Evolutionary conservation across 2,113 vertebrate genomes (phyloP), one percentile per base, ranked within the genome.

Genomic region (Shinisaurus crocodilurus): DNA sequence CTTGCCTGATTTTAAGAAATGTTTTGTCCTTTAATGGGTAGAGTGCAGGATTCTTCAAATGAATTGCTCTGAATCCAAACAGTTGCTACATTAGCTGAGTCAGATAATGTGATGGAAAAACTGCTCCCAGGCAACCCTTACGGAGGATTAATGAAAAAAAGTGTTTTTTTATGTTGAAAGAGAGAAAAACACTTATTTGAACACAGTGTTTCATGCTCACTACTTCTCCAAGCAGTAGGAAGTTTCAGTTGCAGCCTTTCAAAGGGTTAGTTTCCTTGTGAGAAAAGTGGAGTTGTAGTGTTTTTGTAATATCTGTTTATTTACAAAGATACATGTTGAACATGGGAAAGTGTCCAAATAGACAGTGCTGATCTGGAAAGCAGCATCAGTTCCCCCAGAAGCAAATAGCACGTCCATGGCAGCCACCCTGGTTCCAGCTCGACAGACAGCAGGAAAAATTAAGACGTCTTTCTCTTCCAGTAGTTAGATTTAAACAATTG

Each of bases 1-100:
- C 23, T 89, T 89, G 69, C 40, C 18, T 48, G 82, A 25, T 65
- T 74, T 50, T 65, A 37, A 37, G 72, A 75, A 84, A 84, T 23
- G 40, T 85, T 54, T 81, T 82, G 77, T 67, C 48, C 48, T 88
- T 29, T 84, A 75, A 76, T 76, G 70, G 81, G 40, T 40, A 63
- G 54, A 75, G 50, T 27, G 40, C 69, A 75, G 70, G 32, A n/a
- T 76, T 76, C 43, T 89, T 76, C 29, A 65, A 37, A 83, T 76
- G 40, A 84, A 76, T 76, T 27, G 23, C 54, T 76, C 82, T 76
- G 12, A 65, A 9, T 45, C 40, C 82, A 89, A 89, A 89, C 70
- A 84, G 54, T 45, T 63, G 57, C 50, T 74, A 76, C 43, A 37
- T 84, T 84, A 77, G 88, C 54, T 37, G 82, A 76, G 12, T 57